Conservation (phyloP, 2,797 vertebrate genomes). For the Urophycis tenuis region DNA sequence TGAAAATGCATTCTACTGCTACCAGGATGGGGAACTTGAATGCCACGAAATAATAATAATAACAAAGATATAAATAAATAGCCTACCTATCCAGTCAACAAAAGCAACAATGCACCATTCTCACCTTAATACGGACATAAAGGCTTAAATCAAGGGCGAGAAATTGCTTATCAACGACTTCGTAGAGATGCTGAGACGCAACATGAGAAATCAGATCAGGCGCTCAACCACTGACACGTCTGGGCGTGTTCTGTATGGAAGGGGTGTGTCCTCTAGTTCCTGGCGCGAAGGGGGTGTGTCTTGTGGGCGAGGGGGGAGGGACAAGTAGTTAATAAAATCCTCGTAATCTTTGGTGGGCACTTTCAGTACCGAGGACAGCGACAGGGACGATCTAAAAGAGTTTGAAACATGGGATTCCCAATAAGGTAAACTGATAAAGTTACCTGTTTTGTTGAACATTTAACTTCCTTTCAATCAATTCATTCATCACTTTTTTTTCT, state of each 20-base stretch:
- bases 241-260: background rate
- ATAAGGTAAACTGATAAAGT: background rate
- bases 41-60: background rate
- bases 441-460: background rate
- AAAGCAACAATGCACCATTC: background rate
- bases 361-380: slow-evolving; percentile 54
- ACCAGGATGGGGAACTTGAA: too few species aligned
- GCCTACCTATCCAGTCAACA: background rate
- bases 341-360: background rate
- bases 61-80: background rate
- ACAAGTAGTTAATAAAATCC: background rate
- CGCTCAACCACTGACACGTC: background rate
- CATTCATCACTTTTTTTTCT: background rate
- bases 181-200: background rate
- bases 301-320: slow-evolving; percentile 30
- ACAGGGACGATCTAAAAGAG: background rate
- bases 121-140: background rate
- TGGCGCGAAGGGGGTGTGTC: background rate
- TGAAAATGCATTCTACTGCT: background rate
- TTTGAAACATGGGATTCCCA: background rate
- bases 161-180: background rate
- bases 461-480: background rate
- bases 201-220: slow-evolving; percentile 22
- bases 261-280: background rate
- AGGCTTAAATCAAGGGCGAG: background rate